Conservation (phyloP, 2,113 vertebrate species). For the Albula glossodonta region DNA sequence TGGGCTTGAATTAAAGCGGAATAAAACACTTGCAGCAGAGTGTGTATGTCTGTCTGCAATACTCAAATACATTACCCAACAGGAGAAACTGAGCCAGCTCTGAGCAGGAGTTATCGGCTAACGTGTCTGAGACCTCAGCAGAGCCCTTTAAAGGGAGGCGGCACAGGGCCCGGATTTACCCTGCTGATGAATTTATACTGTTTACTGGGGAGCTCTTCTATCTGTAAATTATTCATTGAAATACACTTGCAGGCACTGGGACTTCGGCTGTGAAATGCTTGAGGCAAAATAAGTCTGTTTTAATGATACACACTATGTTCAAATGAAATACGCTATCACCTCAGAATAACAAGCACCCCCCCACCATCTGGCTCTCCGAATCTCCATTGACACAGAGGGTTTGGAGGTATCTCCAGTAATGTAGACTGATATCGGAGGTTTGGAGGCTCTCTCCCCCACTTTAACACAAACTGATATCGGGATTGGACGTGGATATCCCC, state of each 20-base stretch:
- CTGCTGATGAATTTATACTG: slow-evolving; percentile 15
- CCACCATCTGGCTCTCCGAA: background rate
- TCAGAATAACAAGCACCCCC: background rate
- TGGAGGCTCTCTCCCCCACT: too few relatives aligned
- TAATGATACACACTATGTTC: slow-evolving; percentile 23
- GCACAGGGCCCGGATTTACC: background rate
- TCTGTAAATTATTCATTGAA: slow-evolving; percentile 46
- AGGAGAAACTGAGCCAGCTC: background rate
- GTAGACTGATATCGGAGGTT: too few relatives aligned
- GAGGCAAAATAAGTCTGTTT: slow-evolving; percentile 32
- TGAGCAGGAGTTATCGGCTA: background rate
- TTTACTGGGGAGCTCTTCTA: slow-evolving; percentile 22
- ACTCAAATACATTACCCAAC: background rate
- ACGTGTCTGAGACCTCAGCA: background rate
- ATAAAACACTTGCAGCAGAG: background rate
- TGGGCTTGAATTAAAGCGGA: too few relatives aligned
- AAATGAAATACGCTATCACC: background rate
- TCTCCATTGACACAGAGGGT: background rate
- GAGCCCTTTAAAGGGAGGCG: background rate
- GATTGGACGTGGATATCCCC: too few relatives aligned
- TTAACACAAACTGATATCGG: too few relatives aligned
- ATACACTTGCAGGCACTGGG: slow-evolving; percentile 9
- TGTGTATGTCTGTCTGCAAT: background rate
- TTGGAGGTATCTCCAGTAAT: too few relatives aligned
- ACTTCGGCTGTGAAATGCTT: slow-evolving; percentile 17